A percentile compares a stretch with the other conserved stretches of the same genome.
Conservation (phyloP, 2,888 invertebrate species). For the Tholera decimalis region DNA sequence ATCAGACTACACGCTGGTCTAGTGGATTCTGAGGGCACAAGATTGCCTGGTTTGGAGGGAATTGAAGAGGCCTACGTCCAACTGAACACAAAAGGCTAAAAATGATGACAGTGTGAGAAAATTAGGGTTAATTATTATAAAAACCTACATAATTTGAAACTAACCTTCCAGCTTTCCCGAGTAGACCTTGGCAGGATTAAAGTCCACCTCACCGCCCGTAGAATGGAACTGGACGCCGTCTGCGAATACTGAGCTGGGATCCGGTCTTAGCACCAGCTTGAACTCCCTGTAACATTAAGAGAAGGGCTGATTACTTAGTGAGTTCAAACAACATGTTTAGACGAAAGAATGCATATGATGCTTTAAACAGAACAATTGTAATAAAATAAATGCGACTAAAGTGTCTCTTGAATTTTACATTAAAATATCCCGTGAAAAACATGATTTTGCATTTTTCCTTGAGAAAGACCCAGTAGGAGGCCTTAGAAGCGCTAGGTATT, state of each 20-base stretch:
- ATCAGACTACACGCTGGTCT: too few relatives aligned
- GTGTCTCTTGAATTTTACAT: too few relatives aligned
- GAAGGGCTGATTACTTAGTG: neutral
- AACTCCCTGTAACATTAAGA: slow-evolving; percentile 93
- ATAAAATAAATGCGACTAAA: too few relatives aligned
- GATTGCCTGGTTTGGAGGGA: too few relatives aligned
- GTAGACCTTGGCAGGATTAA: slow-evolving; percentile 94
- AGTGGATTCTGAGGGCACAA: too few relatives aligned
- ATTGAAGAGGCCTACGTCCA: too few relatives aligned
- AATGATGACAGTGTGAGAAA: neutral
- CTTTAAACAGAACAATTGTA: too few relatives aligned
- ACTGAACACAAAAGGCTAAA: too few relatives aligned
- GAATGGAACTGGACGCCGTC: slow-evolving; percentile 95
- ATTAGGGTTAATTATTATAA: neutral
- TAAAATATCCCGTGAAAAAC: too few relatives aligned
- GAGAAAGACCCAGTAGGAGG: slow-evolving; percentile 3
- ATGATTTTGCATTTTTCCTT: neutral
- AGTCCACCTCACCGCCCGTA: slow-evolving; percentile 93
- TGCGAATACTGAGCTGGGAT: slow-evolving; percentile 94
- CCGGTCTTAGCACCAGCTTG: slow-evolving; percentile 94
- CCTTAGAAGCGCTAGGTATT: slow-evolving; percentile 9
- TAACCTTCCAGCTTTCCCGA: slow-evolving; percentile 95
- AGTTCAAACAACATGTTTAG: too few relatives aligned
- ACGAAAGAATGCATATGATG: neutral
- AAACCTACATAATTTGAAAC: slow-evolving; percentile 1